Base-by-base conservation (phyloP, 2,797 vertebrate species). In the Oceanodroma leucorhoa region DNA sequence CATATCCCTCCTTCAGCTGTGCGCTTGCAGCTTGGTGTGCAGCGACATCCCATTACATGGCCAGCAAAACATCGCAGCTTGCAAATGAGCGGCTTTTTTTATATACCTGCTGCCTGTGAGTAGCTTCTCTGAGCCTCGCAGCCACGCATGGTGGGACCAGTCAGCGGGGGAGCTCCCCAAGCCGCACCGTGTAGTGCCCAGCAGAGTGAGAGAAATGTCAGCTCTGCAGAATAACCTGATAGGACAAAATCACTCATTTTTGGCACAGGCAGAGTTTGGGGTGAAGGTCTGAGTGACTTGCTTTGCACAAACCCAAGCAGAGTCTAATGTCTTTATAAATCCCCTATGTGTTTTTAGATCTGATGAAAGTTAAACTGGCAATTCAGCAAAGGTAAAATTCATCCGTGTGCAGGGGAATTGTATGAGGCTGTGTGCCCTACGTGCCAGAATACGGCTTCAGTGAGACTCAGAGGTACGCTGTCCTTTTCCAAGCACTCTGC, bases 121-220 rank as follows among this genome's bases (percentile, higher is more conserved):
- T 32, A 32, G 16, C n/a, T n/a, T 38, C 66, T 45, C 34, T 45
- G 75, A 65, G 24, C 40, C 23, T 69, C 1, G 0, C 34, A 81
- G 50, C 43, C 22, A 5, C 0, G 0, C 0, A 0, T 16, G 26
- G 41, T 29, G 11, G 45, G 43, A 65, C 18, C 0, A 0, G 15
- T 27, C 34, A 79, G 20, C 36, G 51, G 20, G 20, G 40, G 41
- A 84, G 10, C 19, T 61, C 14, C 23, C 32, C 29, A 4, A 20
- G 1, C 40, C 4, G 0, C 30, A 36, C 51, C 11, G 1, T 13
- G 13, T n/a, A 3, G 29, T 21, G n/a, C 58, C 32, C 60, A 55
- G 34, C 26, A 60, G 57, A 65, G 51, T 7, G 1, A 0, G 1
- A 67, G 65, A 69, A 65, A 24, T 27, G 5, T 30, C 61, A 80